phyloP scores from a whole-genome alignment of 1,140 invertebrate genomes.

The Pomacea maculata region DNA sequence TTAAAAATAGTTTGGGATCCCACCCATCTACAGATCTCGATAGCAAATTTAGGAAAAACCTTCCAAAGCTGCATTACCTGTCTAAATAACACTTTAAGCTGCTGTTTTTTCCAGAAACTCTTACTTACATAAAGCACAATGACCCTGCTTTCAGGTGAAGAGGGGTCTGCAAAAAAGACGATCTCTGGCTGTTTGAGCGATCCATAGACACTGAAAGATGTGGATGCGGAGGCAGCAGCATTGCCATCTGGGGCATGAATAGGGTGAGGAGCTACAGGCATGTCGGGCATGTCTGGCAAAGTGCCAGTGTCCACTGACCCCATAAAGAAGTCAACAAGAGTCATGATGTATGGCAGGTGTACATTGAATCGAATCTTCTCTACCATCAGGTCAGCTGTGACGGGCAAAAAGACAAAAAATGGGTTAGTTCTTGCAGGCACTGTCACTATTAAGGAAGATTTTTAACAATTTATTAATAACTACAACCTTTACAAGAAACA shows the following conservation, averaged over 20 bases:
- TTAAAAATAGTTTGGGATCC: no score
- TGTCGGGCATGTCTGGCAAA: constrained; percentile 4
- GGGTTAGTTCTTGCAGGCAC: not conserved
- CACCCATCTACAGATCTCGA: no score
- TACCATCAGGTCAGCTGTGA: constrained; percentile 74
- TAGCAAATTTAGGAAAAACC: no score
- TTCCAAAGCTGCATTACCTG: no score
- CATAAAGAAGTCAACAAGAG: constrained; percentile 71
- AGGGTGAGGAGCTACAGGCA: not conserved
- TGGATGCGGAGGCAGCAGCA: constrained; percentile 14
- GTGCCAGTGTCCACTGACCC: constrained; percentile 33
- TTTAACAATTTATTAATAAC: not conserved
- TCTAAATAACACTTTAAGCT: no score
- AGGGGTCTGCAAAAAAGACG: constrained; percentile 78
- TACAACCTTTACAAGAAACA: not conserved
- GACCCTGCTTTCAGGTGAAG: constrained; percentile 75
- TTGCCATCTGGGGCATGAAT: not conserved
- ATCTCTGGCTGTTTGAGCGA: constrained; percentile 79
- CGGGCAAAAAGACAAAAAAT: no score
- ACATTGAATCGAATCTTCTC: constrained; percentile 79
- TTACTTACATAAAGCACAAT: constrained; percentile 71
- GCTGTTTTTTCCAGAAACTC: no score
- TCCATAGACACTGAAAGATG: constrained; percentile 44
- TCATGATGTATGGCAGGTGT: constrained; percentile 77
- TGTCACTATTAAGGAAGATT: not conserved